phyloP scores from a whole-genome alignment of 2,888 invertebrate genomes.

The Amphimallon solstitiale region DNA sequence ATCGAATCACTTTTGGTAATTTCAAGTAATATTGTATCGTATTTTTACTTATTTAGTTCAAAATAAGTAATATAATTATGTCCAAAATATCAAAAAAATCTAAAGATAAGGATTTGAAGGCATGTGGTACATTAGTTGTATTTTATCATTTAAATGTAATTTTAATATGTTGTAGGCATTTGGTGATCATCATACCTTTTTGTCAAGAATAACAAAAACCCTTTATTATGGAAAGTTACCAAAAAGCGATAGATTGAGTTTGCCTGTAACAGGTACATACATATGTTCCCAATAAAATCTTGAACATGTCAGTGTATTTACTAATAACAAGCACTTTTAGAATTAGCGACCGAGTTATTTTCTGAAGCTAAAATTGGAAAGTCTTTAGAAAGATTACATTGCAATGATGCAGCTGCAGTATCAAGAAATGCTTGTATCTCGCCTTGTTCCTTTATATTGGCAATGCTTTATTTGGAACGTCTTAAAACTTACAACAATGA shows the following conservation, averaged over 20 bases:
- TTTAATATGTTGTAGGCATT: constrained; percentile 65
- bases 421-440: constrained; percentile 85
- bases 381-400: constrained; percentile 79
- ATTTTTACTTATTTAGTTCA: constrained; percentile 22
- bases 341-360: constrained; percentile 86
- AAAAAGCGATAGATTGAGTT: constrained; percentile 75
- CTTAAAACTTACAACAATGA: constrained; percentile 83
- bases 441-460: constrained; percentile 92
- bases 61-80: constrained; percentile 45
- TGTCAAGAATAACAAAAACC: constrained; percentile 86
- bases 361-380: constrained; percentile 80
- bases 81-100: constrained; percentile 54
- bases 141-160: neutral
- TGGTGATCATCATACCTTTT: constrained; percentile 79
- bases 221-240: constrained; percentile 87
- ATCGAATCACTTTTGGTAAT: neutral
- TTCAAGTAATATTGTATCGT: neutral
- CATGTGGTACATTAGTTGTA: constrained; percentile 37
- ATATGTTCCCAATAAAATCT: constrained; percentile 51
- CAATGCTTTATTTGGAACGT: constrained; percentile 92
- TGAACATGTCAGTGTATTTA: constrained; percentile 5
- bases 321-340: constrained; percentile 63
- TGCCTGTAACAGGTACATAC: constrained; percentile 79
- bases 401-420: constrained; percentile 80
- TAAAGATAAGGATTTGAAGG: constrained; percentile 52